These are phyloP conservation scores for Dendroctonus ponderosae DNA, from an alignment of 1,140 invertebrate species.

Conservation along the genomic window DNA sequence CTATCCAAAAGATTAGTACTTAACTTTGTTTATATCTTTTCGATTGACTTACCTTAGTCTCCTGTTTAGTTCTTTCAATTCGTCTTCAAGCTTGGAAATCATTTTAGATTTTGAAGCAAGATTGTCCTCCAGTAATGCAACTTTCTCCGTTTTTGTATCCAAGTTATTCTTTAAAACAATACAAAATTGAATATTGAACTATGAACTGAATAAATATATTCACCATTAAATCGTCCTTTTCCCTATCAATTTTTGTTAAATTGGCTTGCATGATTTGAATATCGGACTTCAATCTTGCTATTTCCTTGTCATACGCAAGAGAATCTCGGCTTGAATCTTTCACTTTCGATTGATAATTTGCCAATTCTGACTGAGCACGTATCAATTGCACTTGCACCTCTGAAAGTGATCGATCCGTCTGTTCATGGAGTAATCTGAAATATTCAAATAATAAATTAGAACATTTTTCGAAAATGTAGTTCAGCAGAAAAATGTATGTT, in stretches of 20 bases:
- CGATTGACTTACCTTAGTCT: constrained; percentile 44
- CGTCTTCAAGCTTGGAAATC: constrained; percentile 36
- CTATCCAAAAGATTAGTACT: constrained; percentile 18
- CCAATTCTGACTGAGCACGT: constrained; percentile 43
- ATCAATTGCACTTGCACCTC: constrained; percentile 46
- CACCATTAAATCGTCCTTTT: constrained; percentile 50
- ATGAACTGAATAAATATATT: constrained; percentile 17
- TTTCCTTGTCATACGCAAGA: constrained; percentile 34
- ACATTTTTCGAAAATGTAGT: background rate
- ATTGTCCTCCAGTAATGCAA: constrained; percentile 43
- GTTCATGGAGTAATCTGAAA: constrained; percentile 48
- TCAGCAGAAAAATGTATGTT: background rate
- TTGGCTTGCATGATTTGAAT: constrained; percentile 43
- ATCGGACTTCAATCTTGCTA: constrained; percentile 41
- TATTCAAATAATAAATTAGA: constrained; percentile 1
- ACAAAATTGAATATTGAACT: background rate
- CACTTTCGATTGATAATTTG: constrained; percentile 40
- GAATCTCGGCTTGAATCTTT: constrained; percentile 24
- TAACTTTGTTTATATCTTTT: background rate
- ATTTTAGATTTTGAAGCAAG: constrained; percentile 37
- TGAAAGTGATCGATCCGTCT: constrained; percentile 47
- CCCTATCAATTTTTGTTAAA: constrained; percentile 46
- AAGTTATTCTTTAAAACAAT: constrained; percentile 43
- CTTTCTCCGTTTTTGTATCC: constrained; percentile 50
- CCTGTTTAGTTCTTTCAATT: constrained; percentile 41